Evolutionary conservation across 1,140 invertebrate species (phyloP).

Genomic region (Lasaia peninsularis): DNA sequence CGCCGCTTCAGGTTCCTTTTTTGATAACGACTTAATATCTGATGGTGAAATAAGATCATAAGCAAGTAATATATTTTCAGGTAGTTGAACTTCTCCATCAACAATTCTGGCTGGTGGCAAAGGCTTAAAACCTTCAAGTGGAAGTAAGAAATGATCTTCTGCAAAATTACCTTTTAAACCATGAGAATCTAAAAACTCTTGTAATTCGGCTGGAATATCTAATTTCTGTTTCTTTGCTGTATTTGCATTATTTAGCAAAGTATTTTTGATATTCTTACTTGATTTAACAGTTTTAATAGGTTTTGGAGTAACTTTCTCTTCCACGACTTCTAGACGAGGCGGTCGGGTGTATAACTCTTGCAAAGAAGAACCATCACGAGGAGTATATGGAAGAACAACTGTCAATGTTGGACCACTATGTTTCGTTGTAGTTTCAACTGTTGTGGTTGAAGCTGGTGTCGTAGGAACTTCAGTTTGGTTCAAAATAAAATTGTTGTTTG

Average conservation of each 20-base stretch:
- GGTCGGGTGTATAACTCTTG: constrained; percentile 68
- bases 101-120: constrained; percentile 58
- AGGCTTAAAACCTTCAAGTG: constrained; percentile 64
- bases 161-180: constrained; percentile 55
- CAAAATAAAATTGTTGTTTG: background rate
- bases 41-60: constrained; percentile 59
- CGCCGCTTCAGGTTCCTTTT: constrained; percentile 29
- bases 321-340: constrained; percentile 53
- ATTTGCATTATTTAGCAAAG: constrained; percentile 36
- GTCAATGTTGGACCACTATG: constrained; percentile 43
- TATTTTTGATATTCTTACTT: constrained; percentile 34
- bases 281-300: constrained; percentile 42
- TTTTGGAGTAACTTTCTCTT: constrained; percentile 58
- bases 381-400: constrained; percentile 66
- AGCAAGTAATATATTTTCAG: constrained; percentile 62
- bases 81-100: constrained; percentile 58
- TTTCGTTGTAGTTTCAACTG: constrained; percentile 53
- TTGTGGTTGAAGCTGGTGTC: background rate
- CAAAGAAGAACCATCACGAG: constrained; percentile 61
- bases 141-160: constrained; percentile 58
- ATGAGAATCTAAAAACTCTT: constrained; percentile 60
- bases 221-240: constrained; percentile 35
- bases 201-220: constrained; percentile 55
- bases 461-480: background rate
- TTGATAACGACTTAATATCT: constrained; percentile 33